Evolutionary conservation across 2,888 invertebrate genomes (phyloP), one percentile per base, ranked within the genome.

Genomic region (Drosophila austrosaltans): DNA sequence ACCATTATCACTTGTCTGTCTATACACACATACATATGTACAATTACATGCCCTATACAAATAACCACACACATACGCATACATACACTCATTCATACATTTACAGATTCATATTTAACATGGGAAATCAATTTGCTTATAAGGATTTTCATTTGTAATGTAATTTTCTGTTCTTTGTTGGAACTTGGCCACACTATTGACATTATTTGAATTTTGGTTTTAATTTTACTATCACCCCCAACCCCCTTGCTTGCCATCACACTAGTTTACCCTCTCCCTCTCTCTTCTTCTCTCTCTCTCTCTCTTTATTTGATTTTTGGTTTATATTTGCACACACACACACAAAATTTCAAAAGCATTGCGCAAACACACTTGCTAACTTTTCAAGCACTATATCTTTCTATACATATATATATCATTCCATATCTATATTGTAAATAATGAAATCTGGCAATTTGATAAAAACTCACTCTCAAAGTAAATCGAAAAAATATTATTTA

Each of bases 351-450:
- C 25, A 25, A 68, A 72, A 87, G 79, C 72, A 63, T 54, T 72
- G 73, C 42, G 73, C 76, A 87, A 82, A 87, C 70, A 72, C 60
- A 59, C 62, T 72, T 57, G 30, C 68, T 72, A 73, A 76, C 75
- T 84, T 82, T 70, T 58, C 57, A 48, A 72, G 73, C 57, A 42
- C 36, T 56, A 54, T 54, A 32, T 16, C 32, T 3, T 16, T 28
- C 16, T 39, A 36, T 3, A 16, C 42, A 28, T 59, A 16, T 42
- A 42, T 40, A 10, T 53, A 62, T 62, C 22, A 20, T 32, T 20
- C 30, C 40, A 65, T 66, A 61, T 67, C 64, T 36, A 56, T 64
- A 65, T 65, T 67, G 66, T 72, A 75, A 75, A 85, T 79, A 79
- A 75, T 77, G 73, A 73, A 74, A 79, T 65, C 60, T 63, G 66